These are phyloP conservation scores for Nyctibius grandis DNA, from an alignment of 2,797 vertebrate genomes.

Conservation along the genomic window DNA sequence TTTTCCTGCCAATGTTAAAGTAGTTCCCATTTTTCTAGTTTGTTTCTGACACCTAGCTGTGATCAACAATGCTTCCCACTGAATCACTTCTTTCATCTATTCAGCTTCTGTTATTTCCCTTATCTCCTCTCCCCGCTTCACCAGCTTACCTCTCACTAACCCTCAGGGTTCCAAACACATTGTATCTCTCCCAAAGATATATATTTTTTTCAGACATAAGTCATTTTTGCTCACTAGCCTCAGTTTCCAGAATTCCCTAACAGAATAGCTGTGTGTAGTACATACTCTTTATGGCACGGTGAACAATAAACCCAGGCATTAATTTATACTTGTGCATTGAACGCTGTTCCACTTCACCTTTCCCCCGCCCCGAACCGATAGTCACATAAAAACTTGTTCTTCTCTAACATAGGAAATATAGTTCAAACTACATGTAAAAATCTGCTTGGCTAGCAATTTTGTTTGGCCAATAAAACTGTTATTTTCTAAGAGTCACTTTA, in stretches of 20 bases:
- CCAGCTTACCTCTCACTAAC: conserved; percentile 74
- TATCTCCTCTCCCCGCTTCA: conserved; percentile 63
- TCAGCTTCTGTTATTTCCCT: conserved; percentile 67
- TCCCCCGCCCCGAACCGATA: not conserved
- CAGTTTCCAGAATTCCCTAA: conserved; percentile 59
- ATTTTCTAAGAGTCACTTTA: conserved; percentile 13
- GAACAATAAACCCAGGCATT: conserved; percentile 52
- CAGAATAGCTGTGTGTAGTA: conserved; percentile 30
- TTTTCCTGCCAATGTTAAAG: conserved; percentile 70
- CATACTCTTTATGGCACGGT: not conserved
- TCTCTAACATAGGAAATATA: not conserved
- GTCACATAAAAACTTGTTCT: conserved; percentile 33
- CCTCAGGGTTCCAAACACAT: conserved; percentile 56
- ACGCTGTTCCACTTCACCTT: conserved; percentile 35
- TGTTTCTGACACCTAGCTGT: conserved; percentile 76
- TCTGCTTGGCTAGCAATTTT: not conserved
- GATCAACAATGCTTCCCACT: conserved; percentile 72
- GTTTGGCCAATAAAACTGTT: conserved; percentile 31
- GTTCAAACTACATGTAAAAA: conserved; percentile 6
- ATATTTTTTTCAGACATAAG: conserved; percentile 35
- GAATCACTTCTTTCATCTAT: conserved; percentile 73
- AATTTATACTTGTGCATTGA: conserved; percentile 48
- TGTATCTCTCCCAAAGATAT: conserved; percentile 46
- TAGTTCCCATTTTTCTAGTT: conserved; percentile 72
- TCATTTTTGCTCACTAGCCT: conserved; percentile 44